phyloP scores from a whole-genome alignment of 2,888 invertebrate species.

The Auanema freiburgensis region DNA sequence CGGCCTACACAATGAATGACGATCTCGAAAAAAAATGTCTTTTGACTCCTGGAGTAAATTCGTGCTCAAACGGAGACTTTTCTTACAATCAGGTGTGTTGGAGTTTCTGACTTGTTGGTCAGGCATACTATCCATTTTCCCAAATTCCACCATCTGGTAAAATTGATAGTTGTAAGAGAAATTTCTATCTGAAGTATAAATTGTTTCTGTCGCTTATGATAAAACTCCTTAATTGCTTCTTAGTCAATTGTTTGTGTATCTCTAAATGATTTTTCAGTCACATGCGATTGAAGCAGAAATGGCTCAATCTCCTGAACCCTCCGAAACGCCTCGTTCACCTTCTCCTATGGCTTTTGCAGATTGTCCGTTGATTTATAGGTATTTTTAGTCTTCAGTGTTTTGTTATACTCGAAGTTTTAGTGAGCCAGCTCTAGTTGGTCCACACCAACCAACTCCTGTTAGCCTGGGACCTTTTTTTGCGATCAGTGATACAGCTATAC shows the following conservation, averaged over 20 bases:
- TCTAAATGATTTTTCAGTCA: too few relatives aligned
- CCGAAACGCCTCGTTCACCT: conserved; percentile 16
- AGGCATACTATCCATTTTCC: too few relatives aligned
- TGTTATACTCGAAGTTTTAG: conserved; percentile 6
- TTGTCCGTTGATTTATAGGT: conserved; percentile 24
- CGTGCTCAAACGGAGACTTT: conserved; percentile 8
- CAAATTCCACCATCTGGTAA: too few relatives aligned
- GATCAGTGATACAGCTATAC: conserved; percentile 23
- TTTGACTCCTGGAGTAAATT: conserved; percentile 28
- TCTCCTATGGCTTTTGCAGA: conserved; percentile 16
- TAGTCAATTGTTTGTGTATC: too few relatives aligned
- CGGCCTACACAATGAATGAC: conserved; percentile 6
- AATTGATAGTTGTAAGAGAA: neutral
- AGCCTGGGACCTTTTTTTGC: conserved; percentile 16
- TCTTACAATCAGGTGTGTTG: conserved; percentile 2
- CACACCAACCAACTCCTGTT: conserved; percentile 5
- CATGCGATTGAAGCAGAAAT: too few relatives aligned
- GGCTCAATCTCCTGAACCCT: conserved; percentile 13
- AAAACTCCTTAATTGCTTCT: too few relatives aligned
- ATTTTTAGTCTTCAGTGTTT: neutral
- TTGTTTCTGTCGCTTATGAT: neutral
- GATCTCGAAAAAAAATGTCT: conserved; percentile 45
- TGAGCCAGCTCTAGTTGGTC: conserved; percentile 21
- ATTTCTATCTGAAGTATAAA: neutral
- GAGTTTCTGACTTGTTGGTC: neutral